These are phyloP conservation scores for Drosophila novamexicana DNA, from an alignment of 1,140 invertebrate genomes.

Conservation along the genomic window DNA sequence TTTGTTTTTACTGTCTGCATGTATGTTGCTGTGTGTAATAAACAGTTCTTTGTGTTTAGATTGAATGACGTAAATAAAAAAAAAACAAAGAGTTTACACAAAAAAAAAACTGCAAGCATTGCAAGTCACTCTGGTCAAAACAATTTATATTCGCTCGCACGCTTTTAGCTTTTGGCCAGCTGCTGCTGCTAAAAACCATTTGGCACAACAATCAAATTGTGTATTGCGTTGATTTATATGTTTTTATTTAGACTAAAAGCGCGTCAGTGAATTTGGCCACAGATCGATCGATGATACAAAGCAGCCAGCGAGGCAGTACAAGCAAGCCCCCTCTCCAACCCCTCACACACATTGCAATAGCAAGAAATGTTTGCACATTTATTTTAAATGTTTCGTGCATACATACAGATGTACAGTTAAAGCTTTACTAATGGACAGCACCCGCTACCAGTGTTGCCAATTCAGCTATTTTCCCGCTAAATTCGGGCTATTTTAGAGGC, in stretches of 20 bases:
- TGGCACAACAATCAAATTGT: slow-evolving; percentile 66
- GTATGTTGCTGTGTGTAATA: slow-evolving; percentile 35
- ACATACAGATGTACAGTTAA: slow-evolving; percentile 4
- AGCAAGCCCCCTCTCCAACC: background rate
- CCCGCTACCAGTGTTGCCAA: background rate
- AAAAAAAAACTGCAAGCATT: slow-evolving; percentile 56
- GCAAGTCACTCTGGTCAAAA: slow-evolving; percentile 54
- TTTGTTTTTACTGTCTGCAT: background rate
- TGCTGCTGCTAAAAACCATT: slow-evolving; percentile 58
- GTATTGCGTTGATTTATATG: slow-evolving; percentile 51
- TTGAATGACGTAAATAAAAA: slow-evolving; percentile 73
- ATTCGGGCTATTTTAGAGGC: no score
- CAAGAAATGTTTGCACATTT: slow-evolving; percentile 4
- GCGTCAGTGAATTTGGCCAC: slow-evolving; percentile 57
- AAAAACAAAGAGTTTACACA: background rate
- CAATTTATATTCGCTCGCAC: slow-evolving; percentile 56
- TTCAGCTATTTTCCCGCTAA: no score
- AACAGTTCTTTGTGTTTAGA: slow-evolving; percentile 18
- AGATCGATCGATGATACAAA: slow-evolving; percentile 53
- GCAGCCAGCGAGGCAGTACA: slow-evolving; percentile 22
- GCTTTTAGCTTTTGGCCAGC: slow-evolving; percentile 50
- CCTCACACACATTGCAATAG: background rate
- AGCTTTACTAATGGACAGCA: background rate
- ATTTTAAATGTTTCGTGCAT: background rate
- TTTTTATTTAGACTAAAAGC: slow-evolving; percentile 55